Conservation (phyloP, 2,888 invertebrate genomes). For the Lasioglossum villosulum region DNA sequence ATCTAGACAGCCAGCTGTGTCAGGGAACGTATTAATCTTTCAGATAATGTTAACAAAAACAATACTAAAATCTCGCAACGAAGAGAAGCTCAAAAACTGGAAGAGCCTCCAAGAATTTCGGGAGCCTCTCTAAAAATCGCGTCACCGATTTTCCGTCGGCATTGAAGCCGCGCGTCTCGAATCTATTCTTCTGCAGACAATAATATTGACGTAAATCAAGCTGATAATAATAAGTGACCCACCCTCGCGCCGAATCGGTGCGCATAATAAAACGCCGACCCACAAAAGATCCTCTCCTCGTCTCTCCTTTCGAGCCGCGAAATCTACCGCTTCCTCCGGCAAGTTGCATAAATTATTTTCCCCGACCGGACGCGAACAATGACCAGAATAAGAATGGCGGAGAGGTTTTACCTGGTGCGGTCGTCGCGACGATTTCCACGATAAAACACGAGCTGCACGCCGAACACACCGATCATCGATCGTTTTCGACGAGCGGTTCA, state of each 20-base stretch:
- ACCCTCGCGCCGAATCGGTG: slow-evolving; percentile 3
- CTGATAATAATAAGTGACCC: slow-evolving; percentile 11
- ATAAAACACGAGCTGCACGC: slow-evolving; percentile 43
- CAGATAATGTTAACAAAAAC: not conserved
- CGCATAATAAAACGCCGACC: slow-evolving; percentile 17
- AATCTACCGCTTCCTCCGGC: slow-evolving; percentile 57
- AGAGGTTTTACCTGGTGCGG: slow-evolving; percentile 61
- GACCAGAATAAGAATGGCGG: slow-evolving; percentile 42
- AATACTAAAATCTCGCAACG: not conserved
- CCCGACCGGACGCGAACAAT: slow-evolving; percentile 41
- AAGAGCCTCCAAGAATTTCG: not conserved
- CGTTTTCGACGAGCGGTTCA: not conserved
- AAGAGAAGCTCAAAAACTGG: not conserved
- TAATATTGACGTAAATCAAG: slow-evolving; percentile 11
- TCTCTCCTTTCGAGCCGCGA: slow-evolving; percentile 30
- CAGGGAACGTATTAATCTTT: too few relatives aligned
- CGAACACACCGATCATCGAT: slow-evolving; percentile 50
- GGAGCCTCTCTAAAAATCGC: not conserved
- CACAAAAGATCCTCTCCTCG: slow-evolving; percentile 3
- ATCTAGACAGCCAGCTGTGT: not conserved
- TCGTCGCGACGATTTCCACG: slow-evolving; percentile 57
- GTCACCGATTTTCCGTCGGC: not conserved
- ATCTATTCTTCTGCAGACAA: not conserved
- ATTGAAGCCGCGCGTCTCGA: not conserved
- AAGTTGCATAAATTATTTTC: slow-evolving; percentile 62